Percentiles rank a stretch among this genome's conserved stretches.
Evolutionary conservation across 37 sponge, comb jelly and placozoan species (phyloP).

Genomic region (Cladorhizidae sp.): DNA sequence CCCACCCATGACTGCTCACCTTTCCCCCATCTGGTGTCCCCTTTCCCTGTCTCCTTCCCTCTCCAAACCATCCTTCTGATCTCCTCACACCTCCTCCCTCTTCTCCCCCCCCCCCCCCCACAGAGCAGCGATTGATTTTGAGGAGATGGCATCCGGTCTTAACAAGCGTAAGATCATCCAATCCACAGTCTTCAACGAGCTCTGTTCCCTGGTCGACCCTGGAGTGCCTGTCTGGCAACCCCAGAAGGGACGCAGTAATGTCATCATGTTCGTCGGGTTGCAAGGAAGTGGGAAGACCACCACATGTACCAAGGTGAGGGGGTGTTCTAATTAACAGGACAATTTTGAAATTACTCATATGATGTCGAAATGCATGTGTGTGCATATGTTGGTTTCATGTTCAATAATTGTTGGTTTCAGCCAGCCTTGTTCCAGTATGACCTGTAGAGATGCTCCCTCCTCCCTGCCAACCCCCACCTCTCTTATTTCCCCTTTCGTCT

Average conservation of each 20-base stretch:
- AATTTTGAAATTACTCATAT: too few species aligned
- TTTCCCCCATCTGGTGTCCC: not conserved
- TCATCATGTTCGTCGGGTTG: slow-evolving; percentile 98
- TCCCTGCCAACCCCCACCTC: not conserved
- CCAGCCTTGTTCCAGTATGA: not conserved
- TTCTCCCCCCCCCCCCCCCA: not conserved
- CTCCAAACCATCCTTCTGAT: not conserved
- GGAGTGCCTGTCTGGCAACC: slow-evolving; percentile 92
- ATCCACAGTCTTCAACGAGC: slow-evolving; percentile 94
- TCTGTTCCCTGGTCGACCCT: slow-evolving; percentile 74
- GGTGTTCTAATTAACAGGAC: too few species aligned
- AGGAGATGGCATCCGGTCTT: slow-evolving; percentile 96
- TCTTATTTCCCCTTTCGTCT: too few species aligned
- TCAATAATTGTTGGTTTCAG: not conserved
- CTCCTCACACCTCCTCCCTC: slow-evolving; percentile 5
- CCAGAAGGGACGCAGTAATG: slow-evolving; percentile 82
- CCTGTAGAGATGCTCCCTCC: not conserved
- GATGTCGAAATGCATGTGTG: too few species aligned
- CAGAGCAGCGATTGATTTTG: slow-evolving; percentile 86
- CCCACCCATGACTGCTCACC: too few species aligned
- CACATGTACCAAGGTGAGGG: slow-evolving; percentile 90
- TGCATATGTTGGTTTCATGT: not conserved
- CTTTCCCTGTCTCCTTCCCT: not conserved
- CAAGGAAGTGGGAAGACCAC: slow-evolving; percentile 99
- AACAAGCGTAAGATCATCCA: slow-evolving; percentile 95